A percentile compares a stretch with the other conserved stretches of the same genome.
These are phyloP conservation scores for Auanema freiburgensis DNA, from an alignment of 2,888 invertebrate species.

Conservation along the genomic window DNA sequence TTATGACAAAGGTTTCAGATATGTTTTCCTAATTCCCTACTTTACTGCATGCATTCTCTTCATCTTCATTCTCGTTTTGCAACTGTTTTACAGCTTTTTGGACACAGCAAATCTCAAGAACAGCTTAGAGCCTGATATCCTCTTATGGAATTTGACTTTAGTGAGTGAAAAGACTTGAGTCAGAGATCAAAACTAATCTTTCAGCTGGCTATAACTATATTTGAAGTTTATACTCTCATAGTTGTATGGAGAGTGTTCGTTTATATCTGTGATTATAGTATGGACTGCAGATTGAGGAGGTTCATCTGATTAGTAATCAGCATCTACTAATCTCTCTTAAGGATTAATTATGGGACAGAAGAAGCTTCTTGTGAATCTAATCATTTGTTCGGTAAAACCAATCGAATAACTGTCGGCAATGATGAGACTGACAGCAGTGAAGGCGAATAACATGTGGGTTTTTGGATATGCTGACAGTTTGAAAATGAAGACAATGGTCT, in stretches of 20 bases:
- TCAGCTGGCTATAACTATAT: slow-evolving; percentile 34
- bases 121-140: slow-evolving; percentile 24
- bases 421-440: slow-evolving; percentile 3
- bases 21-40: slow-evolving; percentile 43
- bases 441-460: background rate
- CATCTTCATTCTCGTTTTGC: slow-evolving; percentile 38
- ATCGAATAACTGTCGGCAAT: background rate
- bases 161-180: slow-evolving; percentile 13
- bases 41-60: slow-evolving; percentile 40
- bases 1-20: slow-evolving; percentile 20
- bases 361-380: background rate
- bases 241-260: slow-evolving; percentile 42
- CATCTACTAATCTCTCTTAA: background rate
- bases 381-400: background rate
- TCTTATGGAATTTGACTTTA: slow-evolving; percentile 26
- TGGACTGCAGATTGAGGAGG: slow-evolving; percentile 10
- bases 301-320: background rate
- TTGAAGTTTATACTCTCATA: slow-evolving; percentile 42
- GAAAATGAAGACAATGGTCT: background rate
- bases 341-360: background rate
- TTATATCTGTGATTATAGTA: slow-evolving; percentile 34
- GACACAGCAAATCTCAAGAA: slow-evolving; percentile 46
- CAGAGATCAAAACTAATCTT: slow-evolving; percentile 6
- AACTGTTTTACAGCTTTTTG: slow-evolving; percentile 45
- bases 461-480: background rate